Conservation (phyloP, 2,113 vertebrate genomes). For the Astur gentilis region DNA sequence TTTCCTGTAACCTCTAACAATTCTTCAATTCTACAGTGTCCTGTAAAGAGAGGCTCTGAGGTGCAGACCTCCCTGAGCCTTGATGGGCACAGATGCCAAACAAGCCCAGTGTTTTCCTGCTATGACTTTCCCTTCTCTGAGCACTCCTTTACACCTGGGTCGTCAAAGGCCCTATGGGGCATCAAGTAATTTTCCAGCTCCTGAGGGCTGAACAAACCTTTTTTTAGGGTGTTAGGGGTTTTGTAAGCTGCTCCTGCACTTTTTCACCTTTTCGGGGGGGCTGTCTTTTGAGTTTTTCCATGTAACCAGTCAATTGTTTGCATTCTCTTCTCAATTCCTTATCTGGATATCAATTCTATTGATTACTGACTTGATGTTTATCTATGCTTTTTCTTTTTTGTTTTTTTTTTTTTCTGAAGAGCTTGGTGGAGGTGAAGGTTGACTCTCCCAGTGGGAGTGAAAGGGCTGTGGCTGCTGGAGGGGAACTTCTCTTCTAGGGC, state of each 20-base stretch:
- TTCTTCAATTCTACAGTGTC: neutral
- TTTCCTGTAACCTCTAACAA: neutral
- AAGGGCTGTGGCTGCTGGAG: neutral
- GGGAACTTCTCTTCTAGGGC: neutral
- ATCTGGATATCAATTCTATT: neutral
- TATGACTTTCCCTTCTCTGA: neutral
- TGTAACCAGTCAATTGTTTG: neutral
- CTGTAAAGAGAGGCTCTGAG: neutral
- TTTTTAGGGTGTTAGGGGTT: neutral
- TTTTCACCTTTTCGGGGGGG: neutral
- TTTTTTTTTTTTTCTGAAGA: neutral
- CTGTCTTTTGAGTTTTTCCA: neutral
- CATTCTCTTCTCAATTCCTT: neutral
- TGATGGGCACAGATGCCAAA: neutral
- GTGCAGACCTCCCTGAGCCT: neutral
- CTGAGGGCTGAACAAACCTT: neutral
- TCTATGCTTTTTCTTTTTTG: neutral
- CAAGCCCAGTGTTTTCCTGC: neutral
- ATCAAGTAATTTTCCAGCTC: neutral
- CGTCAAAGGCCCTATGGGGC: neutral
- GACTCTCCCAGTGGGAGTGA: neutral
- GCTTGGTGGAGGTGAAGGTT: neutral
- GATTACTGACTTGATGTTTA: neutral
- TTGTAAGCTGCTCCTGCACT: neutral
- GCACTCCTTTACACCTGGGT: neutral